Conservation (phyloP, 2,113 vertebrate species). For the Chlorocebus sabaeus region DNA sequence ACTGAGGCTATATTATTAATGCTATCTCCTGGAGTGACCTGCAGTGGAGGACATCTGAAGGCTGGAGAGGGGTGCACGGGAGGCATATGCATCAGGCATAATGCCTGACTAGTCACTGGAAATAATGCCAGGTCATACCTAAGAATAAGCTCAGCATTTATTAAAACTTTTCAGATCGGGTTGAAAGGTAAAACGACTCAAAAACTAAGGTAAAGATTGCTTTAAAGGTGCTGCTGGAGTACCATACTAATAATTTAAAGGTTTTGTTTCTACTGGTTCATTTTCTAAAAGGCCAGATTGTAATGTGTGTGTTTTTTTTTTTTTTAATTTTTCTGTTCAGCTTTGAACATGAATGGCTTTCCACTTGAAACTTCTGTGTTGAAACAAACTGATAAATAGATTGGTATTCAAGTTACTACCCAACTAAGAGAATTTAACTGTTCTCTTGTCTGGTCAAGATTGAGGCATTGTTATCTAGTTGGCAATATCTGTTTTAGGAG, state of each 20-base stretch:
- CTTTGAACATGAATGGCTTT: conserved; percentile 45
- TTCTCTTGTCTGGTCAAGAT: neutral
- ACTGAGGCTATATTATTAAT: neutral
- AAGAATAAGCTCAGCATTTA: conserved; percentile 23
- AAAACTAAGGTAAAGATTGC: conserved; percentile 21
- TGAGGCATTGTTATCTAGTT: neutral
- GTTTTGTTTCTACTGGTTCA: conserved; percentile 68
- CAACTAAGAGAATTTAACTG: neutral
- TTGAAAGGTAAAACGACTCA: neutral
- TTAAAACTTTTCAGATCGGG: conserved; percentile 1
- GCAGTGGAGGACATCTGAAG: fast-evolving
- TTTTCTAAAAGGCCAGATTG: conserved; percentile 65
- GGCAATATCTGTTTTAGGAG: neutral
- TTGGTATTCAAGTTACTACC: neutral
- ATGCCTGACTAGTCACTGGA: neutral
- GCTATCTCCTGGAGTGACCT: neutral
- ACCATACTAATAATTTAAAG: neutral
- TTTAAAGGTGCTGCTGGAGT: neutral
- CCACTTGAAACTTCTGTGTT: neutral
- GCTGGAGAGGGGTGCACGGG: neutral
- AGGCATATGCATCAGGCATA: neutral
- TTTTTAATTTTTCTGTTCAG: conserved; percentile 58
- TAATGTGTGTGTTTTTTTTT: neutral
- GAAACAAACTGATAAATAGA: neutral
- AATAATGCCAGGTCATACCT: conserved; percentile 10